phyloP scores from a whole-genome alignment of 2,113 vertebrate genomes.

The Sinosuthora webbiana region DNA sequence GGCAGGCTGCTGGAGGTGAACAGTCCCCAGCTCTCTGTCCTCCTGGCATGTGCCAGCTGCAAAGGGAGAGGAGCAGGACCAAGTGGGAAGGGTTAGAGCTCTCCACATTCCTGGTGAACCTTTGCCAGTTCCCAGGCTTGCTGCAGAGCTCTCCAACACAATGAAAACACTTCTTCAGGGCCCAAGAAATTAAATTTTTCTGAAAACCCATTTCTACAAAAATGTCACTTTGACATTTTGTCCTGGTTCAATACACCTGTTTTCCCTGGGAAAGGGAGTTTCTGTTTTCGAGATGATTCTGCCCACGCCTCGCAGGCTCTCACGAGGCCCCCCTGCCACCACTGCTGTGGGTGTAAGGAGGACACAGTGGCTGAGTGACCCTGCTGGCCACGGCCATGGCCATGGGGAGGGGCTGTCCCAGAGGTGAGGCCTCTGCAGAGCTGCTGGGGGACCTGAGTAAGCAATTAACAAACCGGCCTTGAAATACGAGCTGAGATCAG shows the following conservation, averaged over 20 bases:
- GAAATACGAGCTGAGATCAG: background rate
- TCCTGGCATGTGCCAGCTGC: background rate
- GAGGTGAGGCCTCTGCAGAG: background rate
- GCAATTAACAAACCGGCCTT: background rate
- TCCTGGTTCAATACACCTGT: background rate
- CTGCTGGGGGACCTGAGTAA: background rate
- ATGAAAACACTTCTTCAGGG: background rate
- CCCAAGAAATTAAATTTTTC: background rate
- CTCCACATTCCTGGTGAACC: background rate
- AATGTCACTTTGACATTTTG: background rate
- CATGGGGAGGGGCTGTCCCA: fast-evolving
- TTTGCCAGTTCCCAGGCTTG: background rate
- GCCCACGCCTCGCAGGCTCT: fast-evolving
- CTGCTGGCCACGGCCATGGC: background rate
- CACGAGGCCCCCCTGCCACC: fast-evolving
- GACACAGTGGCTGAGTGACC: background rate
- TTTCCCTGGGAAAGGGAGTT: background rate
- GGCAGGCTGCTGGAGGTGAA: background rate
- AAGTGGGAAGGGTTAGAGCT: background rate
- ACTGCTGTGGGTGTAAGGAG: fast-evolving
- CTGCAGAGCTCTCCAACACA: background rate
- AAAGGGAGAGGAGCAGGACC: background rate
- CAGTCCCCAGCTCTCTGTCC: background rate
- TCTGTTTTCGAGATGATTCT: background rate
- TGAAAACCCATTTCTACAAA: slow-evolving; percentile 13